Conservation (phyloP, 2,888 invertebrate species). For the Drepana falcataria region DNA sequence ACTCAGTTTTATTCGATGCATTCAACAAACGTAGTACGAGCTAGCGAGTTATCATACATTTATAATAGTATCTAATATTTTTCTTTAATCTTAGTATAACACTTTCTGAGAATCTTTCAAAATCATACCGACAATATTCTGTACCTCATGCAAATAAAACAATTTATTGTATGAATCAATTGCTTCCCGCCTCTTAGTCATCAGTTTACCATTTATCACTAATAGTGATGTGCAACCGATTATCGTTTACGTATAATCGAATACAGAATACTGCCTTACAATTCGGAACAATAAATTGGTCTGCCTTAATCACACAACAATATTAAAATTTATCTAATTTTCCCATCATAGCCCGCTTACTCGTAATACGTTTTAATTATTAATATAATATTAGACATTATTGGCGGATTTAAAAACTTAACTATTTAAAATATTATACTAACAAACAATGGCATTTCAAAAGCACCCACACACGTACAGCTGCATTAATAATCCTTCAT, state of each 20-base stretch:
- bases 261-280: not conserved
- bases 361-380: not conserved
- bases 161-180: no score
- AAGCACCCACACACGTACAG: slow-evolving; percentile 35
- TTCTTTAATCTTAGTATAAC: not conserved
- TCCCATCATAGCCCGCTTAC: not conserved
- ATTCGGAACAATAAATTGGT: not conserved
- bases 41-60: not conserved
- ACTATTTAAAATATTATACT: slow-evolving; percentile 21
- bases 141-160: not conserved
- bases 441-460: slow-evolving; percentile 40
- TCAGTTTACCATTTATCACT: not conserved
- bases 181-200: not conserved
- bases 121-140: not conserved
- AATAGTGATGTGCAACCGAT: not conserved
- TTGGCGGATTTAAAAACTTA: slow-evolving; percentile 33
- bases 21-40: slow-evolving; percentile 1
- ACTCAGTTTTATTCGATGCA: slow-evolving; percentile 33
- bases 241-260: not conserved
- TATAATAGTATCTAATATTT: not conserved
- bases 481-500: slow-evolving; percentile 26
- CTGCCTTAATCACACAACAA: not conserved
- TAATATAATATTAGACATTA: slow-evolving; percentile 7
- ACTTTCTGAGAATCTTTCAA: not conserved
- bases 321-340: not conserved